Conservation (phyloP, 2,113 vertebrate genomes). For the Aspiorhynchus laticeps region DNA sequence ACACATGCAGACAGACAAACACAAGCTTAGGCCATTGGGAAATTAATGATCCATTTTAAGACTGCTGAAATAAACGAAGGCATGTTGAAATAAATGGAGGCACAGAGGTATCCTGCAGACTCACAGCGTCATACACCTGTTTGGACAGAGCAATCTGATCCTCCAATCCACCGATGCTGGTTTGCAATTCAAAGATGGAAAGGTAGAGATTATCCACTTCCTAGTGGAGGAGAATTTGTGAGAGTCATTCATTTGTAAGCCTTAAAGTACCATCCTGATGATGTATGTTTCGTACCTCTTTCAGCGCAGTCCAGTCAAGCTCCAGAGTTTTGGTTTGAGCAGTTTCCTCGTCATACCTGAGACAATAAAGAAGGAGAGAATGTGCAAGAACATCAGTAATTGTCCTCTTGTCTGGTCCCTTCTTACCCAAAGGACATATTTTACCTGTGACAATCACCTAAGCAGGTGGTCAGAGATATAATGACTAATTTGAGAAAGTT, state of each 20-base stretch:
- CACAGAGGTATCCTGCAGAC: conserved; percentile 31
- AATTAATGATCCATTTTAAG: background rate
- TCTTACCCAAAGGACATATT: background rate
- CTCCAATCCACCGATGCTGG: conserved; percentile 63
- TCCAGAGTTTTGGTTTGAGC: conserved; percentile 64
- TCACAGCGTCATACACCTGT: conserved; percentile 70
- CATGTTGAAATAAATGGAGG: background rate
- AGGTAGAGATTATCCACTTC: conserved; percentile 71
- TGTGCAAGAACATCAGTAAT: background rate
- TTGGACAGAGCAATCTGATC: conserved; percentile 70
- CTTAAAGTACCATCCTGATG: background rate
- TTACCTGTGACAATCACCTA: background rate
- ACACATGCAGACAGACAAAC: conserved; percentile 27
- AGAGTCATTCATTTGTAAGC: background rate
- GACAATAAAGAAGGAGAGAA: background rate
- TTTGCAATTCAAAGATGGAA: conserved; percentile 68
- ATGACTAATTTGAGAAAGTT: background rate
- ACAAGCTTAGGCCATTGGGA: background rate
- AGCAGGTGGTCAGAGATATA: background rate
- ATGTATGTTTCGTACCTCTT: conserved; percentile 60
- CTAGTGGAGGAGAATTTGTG: conserved; percentile 43
- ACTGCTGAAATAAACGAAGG: background rate
- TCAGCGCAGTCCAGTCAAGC: conserved; percentile 66
- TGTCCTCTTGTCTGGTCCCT: background rate
- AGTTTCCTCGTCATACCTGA: conserved; percentile 67